These are phyloP conservation scores for Tachysurus vachellii DNA, from an alignment of 2,113 vertebrate genomes.

Conservation along the genomic window DNA sequence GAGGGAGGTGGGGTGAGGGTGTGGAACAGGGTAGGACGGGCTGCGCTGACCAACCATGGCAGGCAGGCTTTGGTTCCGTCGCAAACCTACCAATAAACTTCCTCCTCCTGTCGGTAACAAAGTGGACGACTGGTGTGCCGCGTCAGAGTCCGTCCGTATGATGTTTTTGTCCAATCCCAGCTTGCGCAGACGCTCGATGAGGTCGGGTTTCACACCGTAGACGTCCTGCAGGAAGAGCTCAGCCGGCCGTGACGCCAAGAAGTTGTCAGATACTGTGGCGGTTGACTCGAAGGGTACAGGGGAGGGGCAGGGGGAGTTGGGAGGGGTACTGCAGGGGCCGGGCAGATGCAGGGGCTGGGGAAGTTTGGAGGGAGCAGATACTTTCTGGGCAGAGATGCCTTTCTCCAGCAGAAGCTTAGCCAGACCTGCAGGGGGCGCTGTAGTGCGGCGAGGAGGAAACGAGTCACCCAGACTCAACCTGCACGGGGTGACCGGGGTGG, in stretches of 20 bases:
- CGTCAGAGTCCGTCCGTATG: conserved; percentile 66
- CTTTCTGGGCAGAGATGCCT: conserved; percentile 92
- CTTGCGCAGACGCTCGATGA: conserved; percentile 86
- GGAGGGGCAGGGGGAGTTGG: conserved; percentile 74
- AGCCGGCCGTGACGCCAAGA: conserved; percentile 91
- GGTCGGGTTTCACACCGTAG: conserved; percentile 82
- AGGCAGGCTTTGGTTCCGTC: conserved; percentile 93
- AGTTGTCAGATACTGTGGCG: conserved; percentile 81
- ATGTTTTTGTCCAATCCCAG: conserved; percentile 83
- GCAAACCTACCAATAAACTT: conserved; percentile 85
- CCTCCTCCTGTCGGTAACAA: conserved; percentile 81
- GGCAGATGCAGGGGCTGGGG: conserved; percentile 57
- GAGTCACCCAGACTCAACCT: conserved; percentile 83
- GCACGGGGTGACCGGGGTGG: conserved; percentile 80
- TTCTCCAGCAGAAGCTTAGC: conserved; percentile 87
- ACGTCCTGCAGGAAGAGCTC: conserved; percentile 93
- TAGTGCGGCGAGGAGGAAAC: conserved; percentile 76
- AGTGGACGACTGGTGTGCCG: conserved; percentile 71
- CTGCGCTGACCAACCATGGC: conserved; percentile 80
- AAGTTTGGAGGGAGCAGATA: conserved; percentile 60
- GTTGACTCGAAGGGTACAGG: conserved; percentile 75
- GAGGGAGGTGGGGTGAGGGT: conserved; percentile 69
- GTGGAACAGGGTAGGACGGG: conserved; percentile 55
- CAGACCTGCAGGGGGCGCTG: conserved; percentile 75
- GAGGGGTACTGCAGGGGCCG: conserved; percentile 65